Percentiles rank a stretch among this genome's conserved stretches.
phyloP scores from a whole-genome alignment of 2,113 vertebrate genomes.

The Peromyscus leucopus region DNA sequence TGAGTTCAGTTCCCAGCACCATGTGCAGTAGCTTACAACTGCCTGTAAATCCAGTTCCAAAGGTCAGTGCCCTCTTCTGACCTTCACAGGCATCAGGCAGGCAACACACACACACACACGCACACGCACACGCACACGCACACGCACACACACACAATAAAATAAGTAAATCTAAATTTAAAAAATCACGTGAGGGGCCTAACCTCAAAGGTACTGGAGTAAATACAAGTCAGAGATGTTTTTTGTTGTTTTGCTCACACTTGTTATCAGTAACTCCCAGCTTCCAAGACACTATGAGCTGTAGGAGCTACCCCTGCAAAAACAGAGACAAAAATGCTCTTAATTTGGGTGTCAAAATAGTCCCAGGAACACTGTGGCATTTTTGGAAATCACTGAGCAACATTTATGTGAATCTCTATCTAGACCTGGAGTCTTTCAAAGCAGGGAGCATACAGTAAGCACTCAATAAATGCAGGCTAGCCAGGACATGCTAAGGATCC shows the following conservation, averaged over 20 bases:
- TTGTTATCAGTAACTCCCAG: neutral
- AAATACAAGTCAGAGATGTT: neutral
- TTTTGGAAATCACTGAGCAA: neutral
- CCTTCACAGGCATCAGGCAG: neutral
- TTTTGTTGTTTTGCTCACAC: neutral
- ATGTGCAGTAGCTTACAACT: neutral
- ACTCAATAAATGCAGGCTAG: neutral
- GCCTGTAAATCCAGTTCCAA: neutral
- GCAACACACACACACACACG: neutral
- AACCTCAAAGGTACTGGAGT: neutral
- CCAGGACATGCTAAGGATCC: neutral
- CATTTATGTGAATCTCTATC: neutral
- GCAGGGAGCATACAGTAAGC: neutral
- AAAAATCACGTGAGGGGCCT: neutral
- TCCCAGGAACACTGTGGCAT: neutral
- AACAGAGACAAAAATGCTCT: neutral
- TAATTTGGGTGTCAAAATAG: neutral
- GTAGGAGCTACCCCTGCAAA: neutral
- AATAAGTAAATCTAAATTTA: neutral
- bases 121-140: no score
- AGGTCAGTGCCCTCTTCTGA: neutral
- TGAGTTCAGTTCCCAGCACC: neutral
- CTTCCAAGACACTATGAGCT: neutral
- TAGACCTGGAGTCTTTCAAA: neutral
- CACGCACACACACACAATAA: neutral